These are phyloP conservation scores for Coenonympha arcania DNA, from an alignment of 2,888 invertebrate genomes.

Conservation along the genomic window DNA sequence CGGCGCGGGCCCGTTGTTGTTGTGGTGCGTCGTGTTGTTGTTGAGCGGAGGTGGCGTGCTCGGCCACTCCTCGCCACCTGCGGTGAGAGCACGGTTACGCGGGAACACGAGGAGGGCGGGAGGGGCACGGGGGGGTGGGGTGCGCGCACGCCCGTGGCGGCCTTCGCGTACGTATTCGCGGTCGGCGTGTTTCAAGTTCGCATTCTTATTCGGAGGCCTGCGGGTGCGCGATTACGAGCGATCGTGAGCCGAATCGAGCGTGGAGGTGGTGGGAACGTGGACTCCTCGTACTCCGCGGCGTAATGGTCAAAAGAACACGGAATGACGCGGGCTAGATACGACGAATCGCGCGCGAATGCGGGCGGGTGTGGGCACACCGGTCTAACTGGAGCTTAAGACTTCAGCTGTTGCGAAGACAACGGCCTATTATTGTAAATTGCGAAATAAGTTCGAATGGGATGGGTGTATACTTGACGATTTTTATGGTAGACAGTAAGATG, in stretches of 20 bases:
- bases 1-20: conserved; percentile 68
- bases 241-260: conserved; percentile 53
- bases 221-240: conserved; percentile 55
- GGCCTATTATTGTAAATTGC: conserved; percentile 14
- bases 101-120: conserved; percentile 87
- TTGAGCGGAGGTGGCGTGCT: conserved; percentile 69
- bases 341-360: conserved; percentile 17
- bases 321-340: conserved; percentile 60
- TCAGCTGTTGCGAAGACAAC: neutral
- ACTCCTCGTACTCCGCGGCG: conserved; percentile 55
- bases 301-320: conserved; percentile 46
- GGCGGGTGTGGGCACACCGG: conserved; percentile 15
- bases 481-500: conserved; percentile 27
- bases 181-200: conserved; percentile 50
- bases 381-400: conserved; percentile 22
- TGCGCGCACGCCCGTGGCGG: conserved; percentile 51
- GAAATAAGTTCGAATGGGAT: conserved; percentile 19
- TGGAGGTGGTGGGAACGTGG: conserved; percentile 52
- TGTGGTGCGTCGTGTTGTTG: conserved; percentile 74
- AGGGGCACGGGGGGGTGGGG: conserved; percentile 41
- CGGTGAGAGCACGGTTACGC: conserved; percentile 67
- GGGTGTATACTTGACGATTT: conserved; percentile 4
- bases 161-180: conserved; percentile 47
- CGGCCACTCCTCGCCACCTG: conserved; percentile 72
- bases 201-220: conserved; percentile 41